These are phyloP conservation scores for Aleiodes testaceus DNA, from an alignment of 2,888 invertebrate genomes.

Conservation along the genomic window DNA sequence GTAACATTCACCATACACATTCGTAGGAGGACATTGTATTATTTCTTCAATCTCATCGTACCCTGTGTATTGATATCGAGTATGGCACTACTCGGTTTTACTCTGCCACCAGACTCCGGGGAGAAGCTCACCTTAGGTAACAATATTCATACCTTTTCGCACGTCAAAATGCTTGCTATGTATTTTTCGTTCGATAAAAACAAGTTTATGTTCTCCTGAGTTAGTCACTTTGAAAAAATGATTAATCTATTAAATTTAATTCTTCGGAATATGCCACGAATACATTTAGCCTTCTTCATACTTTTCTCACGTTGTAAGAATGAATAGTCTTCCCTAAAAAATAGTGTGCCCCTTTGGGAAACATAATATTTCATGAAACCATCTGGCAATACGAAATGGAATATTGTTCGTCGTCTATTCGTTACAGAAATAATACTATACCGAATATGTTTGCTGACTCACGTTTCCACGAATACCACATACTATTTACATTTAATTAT, in stretches of 20 bases:
- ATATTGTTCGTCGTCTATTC: too few species aligned
- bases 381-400: too few species aligned
- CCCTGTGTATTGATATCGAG: conserved; percentile 99
- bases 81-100: conserved; percentile 98
- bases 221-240: conserved; percentile 17
- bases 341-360: too few species aligned
- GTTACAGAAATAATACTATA: too few species aligned
- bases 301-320: too few species aligned
- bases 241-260: too few species aligned
- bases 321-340: too few species aligned
- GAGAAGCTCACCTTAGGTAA: conserved; percentile 96
- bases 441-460: too few species aligned
- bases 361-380: too few species aligned
- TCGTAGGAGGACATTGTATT: conserved; percentile 95
- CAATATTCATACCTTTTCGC: conserved; percentile 60
- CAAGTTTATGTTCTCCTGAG: conserved; percentile 9
- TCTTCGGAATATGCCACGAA: too few species aligned
- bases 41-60: conserved; percentile 99
- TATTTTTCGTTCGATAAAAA: conserved; percentile 12
- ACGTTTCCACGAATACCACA: too few species aligned
- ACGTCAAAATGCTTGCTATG: conserved; percentile 46
- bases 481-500: not conserved
- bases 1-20: conserved; percentile 98
- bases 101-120: conserved; percentile 97
- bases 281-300: too few species aligned